Conservation (phyloP, 2,113 vertebrate species). For the Pristiophorus japonicus region DNA sequence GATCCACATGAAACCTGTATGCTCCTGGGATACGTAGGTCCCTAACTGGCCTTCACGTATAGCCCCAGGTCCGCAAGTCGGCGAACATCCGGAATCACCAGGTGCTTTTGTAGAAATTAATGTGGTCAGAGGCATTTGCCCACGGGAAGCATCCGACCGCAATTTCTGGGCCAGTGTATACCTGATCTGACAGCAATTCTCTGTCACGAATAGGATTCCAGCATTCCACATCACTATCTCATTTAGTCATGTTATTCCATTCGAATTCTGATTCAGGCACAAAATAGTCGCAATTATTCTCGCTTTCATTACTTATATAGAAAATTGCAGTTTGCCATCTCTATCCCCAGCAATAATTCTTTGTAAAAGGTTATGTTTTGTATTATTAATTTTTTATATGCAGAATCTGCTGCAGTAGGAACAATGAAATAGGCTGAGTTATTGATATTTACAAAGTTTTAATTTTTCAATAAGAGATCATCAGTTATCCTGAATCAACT, state of each 20-base stretch:
- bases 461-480: background rate
- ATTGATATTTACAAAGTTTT: background rate
- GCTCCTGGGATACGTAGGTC: no score
- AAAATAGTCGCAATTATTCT: background rate
- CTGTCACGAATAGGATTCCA: background rate
- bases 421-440: background rate
- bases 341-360: background rate
- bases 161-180: no score
- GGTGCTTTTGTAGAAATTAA: no score
- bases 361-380: background rate
- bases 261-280: background rate
- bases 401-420: background rate
- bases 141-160: no score
- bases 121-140: no score
- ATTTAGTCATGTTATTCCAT: background rate
- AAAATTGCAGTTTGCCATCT: background rate
- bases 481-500: background rate
- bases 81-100: no score
- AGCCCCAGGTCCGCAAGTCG: no score
- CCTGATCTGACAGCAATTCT: background rate
- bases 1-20: no score
- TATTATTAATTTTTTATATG: background rate
- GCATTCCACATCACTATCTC: background rate
- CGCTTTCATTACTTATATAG: background rate
- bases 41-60: no score